phyloP scores from a whole-genome alignment of 2,888 invertebrate species.

The Ophonus ardosiacus region DNA sequence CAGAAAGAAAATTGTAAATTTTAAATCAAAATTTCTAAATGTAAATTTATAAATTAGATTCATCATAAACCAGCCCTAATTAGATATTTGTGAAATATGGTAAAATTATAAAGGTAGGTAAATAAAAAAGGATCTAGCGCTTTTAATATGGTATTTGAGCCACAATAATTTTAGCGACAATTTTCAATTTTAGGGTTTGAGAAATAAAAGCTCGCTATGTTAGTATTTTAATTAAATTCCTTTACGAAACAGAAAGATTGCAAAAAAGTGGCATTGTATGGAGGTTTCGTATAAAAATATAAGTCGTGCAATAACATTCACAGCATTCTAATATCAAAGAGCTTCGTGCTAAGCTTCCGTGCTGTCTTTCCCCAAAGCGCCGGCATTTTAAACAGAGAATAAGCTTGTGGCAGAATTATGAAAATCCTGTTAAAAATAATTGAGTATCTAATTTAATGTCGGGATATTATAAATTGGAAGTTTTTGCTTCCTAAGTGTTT shows the following conservation, averaged over 20 bases:
- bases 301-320: constrained; percentile 28
- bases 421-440: constrained; percentile 44
- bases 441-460: constrained; percentile 37
- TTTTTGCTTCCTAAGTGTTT: constrained; percentile 22
- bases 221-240: constrained; percentile 50
- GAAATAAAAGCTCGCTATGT: neutral
- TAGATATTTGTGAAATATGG: too few species aligned
- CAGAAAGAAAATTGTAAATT: too few species aligned
- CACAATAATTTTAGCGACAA: neutral
- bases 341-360: neutral
- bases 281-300: constrained; percentile 38
- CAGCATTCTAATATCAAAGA: constrained; percentile 33
- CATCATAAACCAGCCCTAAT: too few species aligned
- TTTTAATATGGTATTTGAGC: neutral
- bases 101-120: too few species aligned
- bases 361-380: constrained; percentile 1
- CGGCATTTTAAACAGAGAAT: constrained; percentile 26
- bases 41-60: too few species aligned
- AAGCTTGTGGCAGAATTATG: constrained; percentile 38
- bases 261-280: neutral
- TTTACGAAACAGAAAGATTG: constrained; percentile 31
- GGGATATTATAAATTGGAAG: constrained; percentile 34
- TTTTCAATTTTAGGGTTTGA: neutral
- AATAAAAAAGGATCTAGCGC: too few species aligned
- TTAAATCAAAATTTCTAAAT: too few species aligned